Conservation (phyloP, 2,113 vertebrate genomes). For the Ageneiosus marmoratus region DNA sequence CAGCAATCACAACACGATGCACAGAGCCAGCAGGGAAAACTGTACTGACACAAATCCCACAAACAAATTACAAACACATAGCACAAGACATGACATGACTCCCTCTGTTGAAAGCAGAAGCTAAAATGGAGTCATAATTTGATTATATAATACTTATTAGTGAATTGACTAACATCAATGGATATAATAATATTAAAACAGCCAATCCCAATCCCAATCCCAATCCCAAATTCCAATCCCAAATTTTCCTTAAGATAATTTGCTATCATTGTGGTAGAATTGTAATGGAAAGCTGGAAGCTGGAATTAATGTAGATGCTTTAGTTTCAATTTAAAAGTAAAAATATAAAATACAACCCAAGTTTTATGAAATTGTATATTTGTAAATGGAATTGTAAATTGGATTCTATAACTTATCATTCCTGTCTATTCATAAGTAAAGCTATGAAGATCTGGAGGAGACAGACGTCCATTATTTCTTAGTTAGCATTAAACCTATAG, state of each 20-base stretch:
- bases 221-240: too few species aligned
- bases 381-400: background rate
- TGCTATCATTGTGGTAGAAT: background rate
- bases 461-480: background rate
- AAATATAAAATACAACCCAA: background rate
- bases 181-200: background rate
- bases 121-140: background rate
- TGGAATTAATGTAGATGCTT: background rate
- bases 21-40: conserved; percentile 17
- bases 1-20: conserved; percentile 52
- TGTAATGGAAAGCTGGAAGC: background rate
- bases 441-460: background rate
- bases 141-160: background rate
- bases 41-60: conserved; percentile 43
- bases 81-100: conserved; percentile 36
- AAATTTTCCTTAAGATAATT: background rate
- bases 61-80: conserved; percentile 36
- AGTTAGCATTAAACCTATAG: background rate
- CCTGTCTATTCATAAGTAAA: background rate
- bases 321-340: background rate
- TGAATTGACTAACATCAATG: background rate
- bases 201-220: background rate
- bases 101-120: background rate
- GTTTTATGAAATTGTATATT: background rate
- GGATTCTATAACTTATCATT: background rate